Evolutionary conservation across 2,797 vertebrate species (phyloP), one percentile per base, ranked within the genome.

Genomic region (Podarcis lilfordi): DNA sequence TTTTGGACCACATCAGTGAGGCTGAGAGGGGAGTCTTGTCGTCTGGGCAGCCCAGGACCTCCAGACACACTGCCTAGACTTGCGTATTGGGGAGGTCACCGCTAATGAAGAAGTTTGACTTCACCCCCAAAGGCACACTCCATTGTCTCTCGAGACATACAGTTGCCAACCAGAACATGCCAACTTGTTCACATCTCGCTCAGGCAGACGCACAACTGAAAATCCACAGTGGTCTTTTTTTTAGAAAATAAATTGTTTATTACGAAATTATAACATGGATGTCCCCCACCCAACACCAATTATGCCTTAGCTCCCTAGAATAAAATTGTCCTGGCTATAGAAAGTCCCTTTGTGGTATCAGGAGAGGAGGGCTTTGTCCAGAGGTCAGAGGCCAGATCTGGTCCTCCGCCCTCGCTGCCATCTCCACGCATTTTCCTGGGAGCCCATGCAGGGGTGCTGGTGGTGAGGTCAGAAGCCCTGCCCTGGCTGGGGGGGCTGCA

Each of bases 181-280:
- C 5, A 23, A 19, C 61, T 64, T 23, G 21, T 68, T 68, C 9
- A 10, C 23, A 25, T 74, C 59, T 23, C 78, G 50, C 80, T 68
- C 84, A 55, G 50, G 27, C 79, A 64, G 9, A 40, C 35, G 29
- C 37, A 68, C 35, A 68, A 40, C 71, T 72, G 71, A 32, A 72
- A 72, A 72, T 15, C 32, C 71, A 74, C 32, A 74, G 35, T 61
- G n/a, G 32, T 88, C 9, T 13, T 79, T 72, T 27, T 89, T 89
- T 93, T 96, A 96, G 93, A 96, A 95, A 96, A 96, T 96, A 96
- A 94, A 94, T 93, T 94, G 95, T 96, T 96, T 96, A 96, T 96
- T 96, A 95, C 92, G 95, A 95, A 96, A 88, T 88, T 88, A 91
- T 86, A 86, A 91, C 93, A 96, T 96, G 95, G 93, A 94, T 89